Evolutionary conservation across 2,888 invertebrate genomes (phyloP).

Genomic region (Cyclophora albipunctata): DNA sequence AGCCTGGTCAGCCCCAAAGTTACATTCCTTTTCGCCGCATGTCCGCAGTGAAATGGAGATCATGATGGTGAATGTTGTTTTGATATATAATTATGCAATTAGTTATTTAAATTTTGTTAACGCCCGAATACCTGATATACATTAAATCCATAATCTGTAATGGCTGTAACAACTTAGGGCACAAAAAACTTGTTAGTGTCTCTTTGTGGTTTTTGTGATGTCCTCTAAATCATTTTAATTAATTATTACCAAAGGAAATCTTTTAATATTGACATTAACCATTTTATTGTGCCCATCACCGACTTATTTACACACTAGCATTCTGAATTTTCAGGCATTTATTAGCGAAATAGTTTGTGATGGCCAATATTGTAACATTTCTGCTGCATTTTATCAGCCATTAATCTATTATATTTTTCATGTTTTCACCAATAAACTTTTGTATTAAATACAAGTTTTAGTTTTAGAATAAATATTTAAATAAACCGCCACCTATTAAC

Average conservation of each 20-base stretch:
- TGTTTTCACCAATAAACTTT: constrained; percentile 77
- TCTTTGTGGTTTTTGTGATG: constrained; percentile 61
- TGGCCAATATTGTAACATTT: constrained; percentile 75
- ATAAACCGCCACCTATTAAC: constrained; percentile 71
- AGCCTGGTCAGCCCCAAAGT: constrained; percentile 69
- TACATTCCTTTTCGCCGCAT: constrained; percentile 72
- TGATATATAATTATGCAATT: constrained; percentile 55
- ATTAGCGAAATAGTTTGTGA: constrained; percentile 72
- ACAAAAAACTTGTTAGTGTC: constrained; percentile 74
- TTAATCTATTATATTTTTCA: constrained; percentile 76
- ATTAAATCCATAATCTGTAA: constrained; percentile 56
- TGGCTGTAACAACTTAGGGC: constrained; percentile 69
- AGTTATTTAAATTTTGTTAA: constrained; percentile 53
- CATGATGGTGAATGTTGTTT: constrained; percentile 65
- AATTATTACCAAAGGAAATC: constrained; percentile 57
- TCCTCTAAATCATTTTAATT: constrained; percentile 43
- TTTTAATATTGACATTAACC: constrained; percentile 65
- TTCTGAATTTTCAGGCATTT: constrained; percentile 74
- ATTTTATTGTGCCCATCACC: constrained; percentile 70
- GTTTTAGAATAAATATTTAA: constrained; percentile 73
- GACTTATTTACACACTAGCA: constrained; percentile 46
- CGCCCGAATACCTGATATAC: constrained; percentile 51
- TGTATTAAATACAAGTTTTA: constrained; percentile 76
- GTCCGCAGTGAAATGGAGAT: constrained; percentile 71
- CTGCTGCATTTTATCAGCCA: constrained; percentile 76